Conservation (phyloP, 2,888 invertebrate species). For the Drosophila barbarae region DNA sequence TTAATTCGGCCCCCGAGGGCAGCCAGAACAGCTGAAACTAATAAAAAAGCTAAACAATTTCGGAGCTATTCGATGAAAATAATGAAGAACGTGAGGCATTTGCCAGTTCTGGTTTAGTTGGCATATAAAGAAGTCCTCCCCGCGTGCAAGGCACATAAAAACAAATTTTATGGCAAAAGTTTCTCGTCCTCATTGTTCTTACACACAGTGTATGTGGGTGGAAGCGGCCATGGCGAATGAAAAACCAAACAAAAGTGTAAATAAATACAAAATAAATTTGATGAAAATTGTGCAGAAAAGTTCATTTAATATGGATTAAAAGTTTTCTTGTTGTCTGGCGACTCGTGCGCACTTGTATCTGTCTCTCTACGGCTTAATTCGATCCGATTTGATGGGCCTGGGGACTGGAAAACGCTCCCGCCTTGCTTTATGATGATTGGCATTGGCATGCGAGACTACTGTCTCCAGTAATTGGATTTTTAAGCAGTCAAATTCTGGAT, state of each 20-base stretch:
- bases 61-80: slow-evolving; percentile 58
- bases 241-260: slow-evolving; percentile 61
- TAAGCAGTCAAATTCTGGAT: slow-evolving; percentile 36
- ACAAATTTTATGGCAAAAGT: slow-evolving; percentile 66
- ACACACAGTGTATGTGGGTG: slow-evolving; percentile 9
- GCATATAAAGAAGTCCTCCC: slow-evolving; percentile 30
- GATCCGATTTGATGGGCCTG: slow-evolving; percentile 47
- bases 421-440: slow-evolving; percentile 49
- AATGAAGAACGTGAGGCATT: slow-evolving; percentile 65
- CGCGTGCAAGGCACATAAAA: slow-evolving; percentile 51
- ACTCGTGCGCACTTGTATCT: slow-evolving; percentile 35
- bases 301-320: slow-evolving; percentile 71
- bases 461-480: slow-evolving; percentile 46
- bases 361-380: slow-evolving; percentile 48
- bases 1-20: slow-evolving; percentile 11
- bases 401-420: slow-evolving; percentile 23
- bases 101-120: slow-evolving; percentile 34
- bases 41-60: slow-evolving; percentile 60
- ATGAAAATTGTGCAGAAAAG: slow-evolving; percentile 62
- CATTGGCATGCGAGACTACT: slow-evolving; percentile 44
- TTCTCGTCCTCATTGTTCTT: slow-evolving; percentile 49
- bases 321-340: slow-evolving; percentile 50
- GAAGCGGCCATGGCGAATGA: slow-evolving; percentile 29
- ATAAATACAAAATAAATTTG: slow-evolving; percentile 66
- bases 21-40: slow-evolving; percentile 42